These are phyloP conservation scores for Fabriciana adippe DNA, from an alignment of 2,888 invertebrate species.

Conservation along the genomic window DNA sequence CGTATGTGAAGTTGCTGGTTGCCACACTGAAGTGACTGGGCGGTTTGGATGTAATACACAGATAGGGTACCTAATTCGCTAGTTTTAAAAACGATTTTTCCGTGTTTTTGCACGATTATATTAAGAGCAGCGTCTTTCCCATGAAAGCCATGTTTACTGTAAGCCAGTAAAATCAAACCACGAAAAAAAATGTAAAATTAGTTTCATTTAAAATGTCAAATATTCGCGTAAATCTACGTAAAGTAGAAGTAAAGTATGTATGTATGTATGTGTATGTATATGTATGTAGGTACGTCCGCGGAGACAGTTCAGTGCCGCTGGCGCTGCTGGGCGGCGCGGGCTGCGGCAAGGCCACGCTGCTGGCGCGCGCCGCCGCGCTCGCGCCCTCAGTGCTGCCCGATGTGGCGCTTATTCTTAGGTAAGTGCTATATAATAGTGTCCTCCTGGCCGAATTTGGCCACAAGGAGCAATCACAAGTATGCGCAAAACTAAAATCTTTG, in stretches of 20 bases:
- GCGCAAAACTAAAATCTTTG: too few species aligned
- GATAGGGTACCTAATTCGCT: too few species aligned
- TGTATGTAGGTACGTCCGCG: constrained; percentile 83
- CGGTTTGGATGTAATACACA: too few species aligned
- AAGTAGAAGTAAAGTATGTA: background rate
- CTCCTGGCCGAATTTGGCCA: too few species aligned
- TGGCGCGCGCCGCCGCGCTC: constrained; percentile 87
- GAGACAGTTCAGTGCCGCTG: constrained; percentile 84
- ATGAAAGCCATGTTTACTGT: too few species aligned
- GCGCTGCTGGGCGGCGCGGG: constrained; percentile 90
- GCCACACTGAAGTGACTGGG: too few species aligned
- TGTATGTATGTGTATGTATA: background rate
- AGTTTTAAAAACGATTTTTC: too few species aligned
- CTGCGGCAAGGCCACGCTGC: constrained; percentile 91
- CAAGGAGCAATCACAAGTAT: too few species aligned
- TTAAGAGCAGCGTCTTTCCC: too few species aligned
- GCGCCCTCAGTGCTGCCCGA: constrained; percentile 85
- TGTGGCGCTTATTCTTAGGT: constrained; percentile 78
- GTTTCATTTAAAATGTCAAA: background rate
- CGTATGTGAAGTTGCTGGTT: too few species aligned
- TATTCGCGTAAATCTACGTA: background rate
- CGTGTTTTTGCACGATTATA: too few species aligned
- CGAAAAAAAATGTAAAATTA: background rate
- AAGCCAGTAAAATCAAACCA: too few species aligned
- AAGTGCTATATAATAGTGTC: background rate